Evolutionary conservation across 2,113 vertebrate species (phyloP).

Genomic region (Passer montanus): DNA sequence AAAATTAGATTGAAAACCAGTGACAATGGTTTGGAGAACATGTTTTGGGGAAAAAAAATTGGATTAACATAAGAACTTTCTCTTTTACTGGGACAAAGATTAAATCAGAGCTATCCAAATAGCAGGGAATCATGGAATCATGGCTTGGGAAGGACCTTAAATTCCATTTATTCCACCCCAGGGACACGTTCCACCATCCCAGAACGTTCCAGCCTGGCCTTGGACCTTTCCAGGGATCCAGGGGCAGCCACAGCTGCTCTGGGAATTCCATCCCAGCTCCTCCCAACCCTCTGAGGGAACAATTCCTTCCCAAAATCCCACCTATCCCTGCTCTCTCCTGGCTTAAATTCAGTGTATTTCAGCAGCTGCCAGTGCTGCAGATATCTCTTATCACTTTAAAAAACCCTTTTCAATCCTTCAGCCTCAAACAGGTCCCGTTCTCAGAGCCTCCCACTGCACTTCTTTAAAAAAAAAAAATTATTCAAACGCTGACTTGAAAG

Average conservation of each 20-base stretch:
- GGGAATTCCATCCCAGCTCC: not conserved
- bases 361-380: not conserved
- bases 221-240: not conserved
- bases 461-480: not conserved
- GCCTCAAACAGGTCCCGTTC: not conserved
- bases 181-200: not conserved
- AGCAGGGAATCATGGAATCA: not conserved
- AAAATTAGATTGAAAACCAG: not conserved
- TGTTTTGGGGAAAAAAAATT: not conserved
- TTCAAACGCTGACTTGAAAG: not conserved
- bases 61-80: not conserved
- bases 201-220: not conserved
- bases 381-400: not conserved
- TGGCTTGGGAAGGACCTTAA: not conserved
- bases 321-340: not conserved
- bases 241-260: not conserved
- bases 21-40: not conserved
- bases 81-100: not conserved
- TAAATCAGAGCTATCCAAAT: not conserved
- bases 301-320: not conserved
- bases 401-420: not conserved
- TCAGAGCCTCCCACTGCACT: not conserved
- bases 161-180: not conserved
- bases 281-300: not conserved
- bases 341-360: not conserved